phyloP scores from a whole-genome alignment of 2,888 invertebrate genomes.

The Bellardia bayeri region DNA sequence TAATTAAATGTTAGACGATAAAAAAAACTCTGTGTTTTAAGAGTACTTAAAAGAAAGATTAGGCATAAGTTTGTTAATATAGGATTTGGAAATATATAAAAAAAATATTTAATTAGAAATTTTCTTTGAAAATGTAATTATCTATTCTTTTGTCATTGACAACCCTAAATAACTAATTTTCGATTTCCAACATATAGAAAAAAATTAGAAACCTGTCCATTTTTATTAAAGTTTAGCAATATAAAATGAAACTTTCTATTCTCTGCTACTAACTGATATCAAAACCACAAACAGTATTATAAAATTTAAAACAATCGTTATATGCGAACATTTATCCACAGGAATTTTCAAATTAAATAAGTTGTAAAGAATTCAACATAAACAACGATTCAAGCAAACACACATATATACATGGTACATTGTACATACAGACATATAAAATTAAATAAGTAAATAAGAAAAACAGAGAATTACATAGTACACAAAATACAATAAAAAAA shows the following conservation, averaged over 20 bases:
- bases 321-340: constrained; percentile 41
- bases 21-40: not conserved
- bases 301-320: constrained; percentile 37
- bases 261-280: constrained; percentile 9
- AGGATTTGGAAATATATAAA: no score
- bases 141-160: no score
- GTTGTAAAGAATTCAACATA: constrained; percentile 52
- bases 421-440: constrained; percentile 7
- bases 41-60: no score
- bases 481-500: not conserved
- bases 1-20: not conserved
- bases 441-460: constrained; percentile 17
- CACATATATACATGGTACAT: not conserved
- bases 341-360: constrained; percentile 62
- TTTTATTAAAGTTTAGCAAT: not conserved
- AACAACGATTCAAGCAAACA: not conserved
- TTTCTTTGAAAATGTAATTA: no score
- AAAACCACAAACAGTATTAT: constrained; percentile 37
- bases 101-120: no score
- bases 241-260: not conserved
- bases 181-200: not conserved
- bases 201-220: constrained; percentile 4
- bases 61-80: no score
- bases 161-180: not conserved
- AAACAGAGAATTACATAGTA: not conserved